Conservation (phyloP, 92 coral and sea anemone genomes). For the Porites lobata region DNA sequence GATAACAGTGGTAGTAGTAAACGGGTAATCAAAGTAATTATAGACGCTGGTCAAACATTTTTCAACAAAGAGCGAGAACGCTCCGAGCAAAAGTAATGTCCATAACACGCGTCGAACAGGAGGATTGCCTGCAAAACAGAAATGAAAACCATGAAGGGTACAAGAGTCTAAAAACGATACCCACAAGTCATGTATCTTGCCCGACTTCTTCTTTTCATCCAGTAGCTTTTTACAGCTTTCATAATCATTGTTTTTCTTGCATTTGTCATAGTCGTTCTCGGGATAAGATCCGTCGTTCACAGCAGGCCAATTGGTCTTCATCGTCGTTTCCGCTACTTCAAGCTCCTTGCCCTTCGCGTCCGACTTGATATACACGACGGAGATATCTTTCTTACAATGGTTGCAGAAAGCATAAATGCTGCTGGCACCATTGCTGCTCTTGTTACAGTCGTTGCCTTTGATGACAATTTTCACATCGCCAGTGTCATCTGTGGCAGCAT, state of each 20-base stretch:
- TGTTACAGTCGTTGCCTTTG: conserved; percentile 74
- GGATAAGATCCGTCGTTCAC: conserved; percentile 53
- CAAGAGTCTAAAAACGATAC: conserved; percentile 77
- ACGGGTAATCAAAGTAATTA: conserved; percentile 82
- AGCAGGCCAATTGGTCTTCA: conserved; percentile 65
- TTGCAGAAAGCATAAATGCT: conserved; percentile 86
- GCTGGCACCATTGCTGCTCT: conserved; percentile 58
- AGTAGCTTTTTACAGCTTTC: conserved; percentile 83
- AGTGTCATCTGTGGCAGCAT: conserved; percentile 57
- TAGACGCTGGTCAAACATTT: conserved; percentile 86
- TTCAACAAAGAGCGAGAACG: conserved; percentile 86
- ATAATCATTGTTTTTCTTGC: conserved; percentile 84
- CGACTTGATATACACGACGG: conserved; percentile 88
- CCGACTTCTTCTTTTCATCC: conserved; percentile 78
- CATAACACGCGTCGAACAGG: conserved; percentile 81
- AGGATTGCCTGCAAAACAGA: conserved; percentile 87
- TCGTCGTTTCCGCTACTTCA: conserved; percentile 59
- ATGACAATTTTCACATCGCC: conserved; percentile 85
- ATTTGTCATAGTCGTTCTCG: conserved; percentile 87
- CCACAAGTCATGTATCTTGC: conserved; percentile 79
- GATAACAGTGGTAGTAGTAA: conserved; percentile 88
- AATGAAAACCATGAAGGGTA: conserved; percentile 90
- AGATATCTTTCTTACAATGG: conserved; percentile 91
- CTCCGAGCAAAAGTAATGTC: conserved; percentile 81
- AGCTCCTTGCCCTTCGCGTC: conserved; percentile 82